Evolutionary conservation across 2,888 invertebrate genomes (phyloP), one percentile per base, ranked within the genome.

Genomic region (Leptothorax acervorum): DNA sequence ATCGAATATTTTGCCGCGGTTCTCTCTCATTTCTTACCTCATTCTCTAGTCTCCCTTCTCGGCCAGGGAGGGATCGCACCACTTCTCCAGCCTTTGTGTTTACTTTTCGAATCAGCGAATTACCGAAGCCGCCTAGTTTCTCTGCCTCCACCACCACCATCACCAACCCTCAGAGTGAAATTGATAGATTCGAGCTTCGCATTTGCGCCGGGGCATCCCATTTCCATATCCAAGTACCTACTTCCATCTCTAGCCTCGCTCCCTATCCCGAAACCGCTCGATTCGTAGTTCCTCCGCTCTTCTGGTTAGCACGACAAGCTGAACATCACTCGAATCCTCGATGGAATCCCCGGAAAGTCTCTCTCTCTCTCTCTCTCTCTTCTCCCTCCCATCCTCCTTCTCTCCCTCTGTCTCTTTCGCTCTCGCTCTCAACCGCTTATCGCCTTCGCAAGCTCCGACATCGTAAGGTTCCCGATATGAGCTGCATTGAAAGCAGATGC

Each of bases 151-250:
- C 39, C 74, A 15, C 66, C 73, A 28, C 39, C 74, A 15, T 63
- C 73, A 83, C 86, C 86, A 75, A 87, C 84, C 88, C 82, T 88
- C 86, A 79, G 87, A 92, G 92, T 92, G 92, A 94, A 93, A 93
- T 94, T 93, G 94, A 94, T 93, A 93, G 93, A 94, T 93, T 93
- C 92, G 91, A 92, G 93, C 91, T 91, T 92, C 89, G 90, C 91
- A 90, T 92, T 93, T 88, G 88, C 85, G 84, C 87, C 82, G 87
- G 88, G 87, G 90, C 88, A 91, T 86, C 89, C 91, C 89, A 92
- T 93, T 93, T 93, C 92, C 91, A 92, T 92, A 93, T 91, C 89
- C 92, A 91, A 93, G 93, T 92, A 92, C 89, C 89, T 90, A 90
- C 90, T 93, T 92, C 90, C 91, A 86, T 79, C 88, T 83, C 87